These are phyloP conservation scores for Boloria selene DNA, from an alignment of 2,888 invertebrate species.

Conservation along the genomic window DNA sequence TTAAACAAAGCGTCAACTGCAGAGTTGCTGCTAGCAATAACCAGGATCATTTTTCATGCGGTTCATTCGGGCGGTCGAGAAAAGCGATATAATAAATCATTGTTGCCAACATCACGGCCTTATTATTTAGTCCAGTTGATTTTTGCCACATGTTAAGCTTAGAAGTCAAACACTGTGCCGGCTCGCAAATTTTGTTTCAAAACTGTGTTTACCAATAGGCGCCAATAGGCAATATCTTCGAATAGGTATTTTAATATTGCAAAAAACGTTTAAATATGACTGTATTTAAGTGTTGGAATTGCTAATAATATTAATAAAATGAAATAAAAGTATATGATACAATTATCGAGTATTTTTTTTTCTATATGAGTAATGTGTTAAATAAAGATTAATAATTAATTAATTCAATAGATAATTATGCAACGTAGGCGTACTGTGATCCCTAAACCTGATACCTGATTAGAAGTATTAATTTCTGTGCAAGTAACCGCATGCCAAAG, in stretches of 20 bases:
- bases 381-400: constrained; percentile 6
- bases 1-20: constrained; percentile 81
- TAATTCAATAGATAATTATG: neutral
- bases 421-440: constrained; percentile 18
- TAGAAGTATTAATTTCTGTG: constrained; percentile 31
- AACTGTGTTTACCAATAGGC: neutral
- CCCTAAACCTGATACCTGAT: constrained; percentile 27
- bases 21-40: constrained; percentile 79
- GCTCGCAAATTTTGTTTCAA: constrained; percentile 16
- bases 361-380: too few relatives aligned
- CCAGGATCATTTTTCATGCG: constrained; percentile 80
- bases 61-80: constrained; percentile 79
- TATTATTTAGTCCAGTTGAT: constrained; percentile 77
- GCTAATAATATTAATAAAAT: too few relatives aligned
- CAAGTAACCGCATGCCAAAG: constrained; percentile 32
- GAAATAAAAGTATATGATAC: too few relatives aligned
- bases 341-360: too few relatives aligned
- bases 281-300: too few relatives aligned
- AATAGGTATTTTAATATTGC: too few relatives aligned
- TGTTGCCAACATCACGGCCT: constrained; percentile 77
- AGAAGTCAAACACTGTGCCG: constrained; percentile 41
- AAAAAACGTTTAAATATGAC: too few relatives aligned
- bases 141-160: constrained; percentile 69
- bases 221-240: too few relatives aligned
- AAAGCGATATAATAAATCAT: constrained; percentile 81